phyloP scores from a whole-genome alignment of 2,113 vertebrate species.

The Lota lota region DNA sequence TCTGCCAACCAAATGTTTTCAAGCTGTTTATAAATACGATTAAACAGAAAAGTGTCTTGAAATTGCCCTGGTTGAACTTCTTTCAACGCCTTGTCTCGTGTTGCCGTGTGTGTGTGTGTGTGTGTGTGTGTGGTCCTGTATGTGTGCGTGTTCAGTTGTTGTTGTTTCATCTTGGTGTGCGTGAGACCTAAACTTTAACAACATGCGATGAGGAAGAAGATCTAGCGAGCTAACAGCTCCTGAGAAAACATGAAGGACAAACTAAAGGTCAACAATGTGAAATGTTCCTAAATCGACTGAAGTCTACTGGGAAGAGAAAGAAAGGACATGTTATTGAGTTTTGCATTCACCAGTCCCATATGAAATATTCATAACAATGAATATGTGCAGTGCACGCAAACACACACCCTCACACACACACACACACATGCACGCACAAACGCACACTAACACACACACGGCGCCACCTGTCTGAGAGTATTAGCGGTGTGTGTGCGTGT shows the following conservation, averaged over 20 bases:
- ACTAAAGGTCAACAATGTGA: slow-evolving; percentile 29
- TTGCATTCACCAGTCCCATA: slow-evolving; percentile 33
- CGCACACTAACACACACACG: background rate
- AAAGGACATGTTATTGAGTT: slow-evolving; percentile 5
- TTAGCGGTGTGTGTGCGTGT: slow-evolving; percentile 29
- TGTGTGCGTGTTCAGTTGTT: slow-evolving; percentile 16
- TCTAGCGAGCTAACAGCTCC: background rate
- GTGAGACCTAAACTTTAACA: slow-evolving; percentile 31
- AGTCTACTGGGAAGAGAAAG: slow-evolving; percentile 28
- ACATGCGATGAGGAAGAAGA: slow-evolving; percentile 1
- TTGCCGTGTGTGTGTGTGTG: slow-evolving; percentile 12
- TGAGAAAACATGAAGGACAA: slow-evolving; percentile 16
- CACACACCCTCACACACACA: background rate
- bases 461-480: slow-evolving; percentile 36
- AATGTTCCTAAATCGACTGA: slow-evolving; percentile 22
- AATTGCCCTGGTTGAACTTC: slow-evolving; percentile 55
- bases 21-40: slow-evolving; percentile 77
- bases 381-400: slow-evolving; percentile 6
- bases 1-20: slow-evolving; percentile 65
- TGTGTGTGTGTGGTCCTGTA: slow-evolving; percentile 4
- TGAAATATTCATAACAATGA: slow-evolving; percentile 60
- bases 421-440: slow-evolving; percentile 12
- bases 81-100: slow-evolving; percentile 20
- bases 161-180: too few relatives aligned
- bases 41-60: slow-evolving; percentile 74